A percentile compares a stretch with the other conserved stretches of the same genome.
Conservation (phyloP, 2,888 invertebrate genomes). For the Lithophane leautieri region DNA sequence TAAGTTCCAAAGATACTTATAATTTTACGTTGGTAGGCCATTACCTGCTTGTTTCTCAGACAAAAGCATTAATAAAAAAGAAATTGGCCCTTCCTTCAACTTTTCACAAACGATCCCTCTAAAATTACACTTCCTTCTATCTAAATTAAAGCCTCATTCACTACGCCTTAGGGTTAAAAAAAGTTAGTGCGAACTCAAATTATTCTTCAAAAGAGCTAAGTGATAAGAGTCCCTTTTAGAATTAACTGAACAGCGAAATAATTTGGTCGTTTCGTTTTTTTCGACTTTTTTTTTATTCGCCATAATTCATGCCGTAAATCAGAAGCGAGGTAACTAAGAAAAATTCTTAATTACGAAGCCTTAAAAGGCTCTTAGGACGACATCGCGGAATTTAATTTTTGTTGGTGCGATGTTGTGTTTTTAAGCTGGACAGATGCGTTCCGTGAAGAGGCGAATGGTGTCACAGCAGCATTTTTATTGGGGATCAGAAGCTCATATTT, state of each 20-base stretch:
- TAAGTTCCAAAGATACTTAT: neutral
- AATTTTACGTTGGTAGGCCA: neutral
- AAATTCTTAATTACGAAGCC: slow-evolving; percentile 84
- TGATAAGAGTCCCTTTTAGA: slow-evolving; percentile 75
- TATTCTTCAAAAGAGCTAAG: slow-evolving; percentile 70
- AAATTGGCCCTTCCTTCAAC: no score
- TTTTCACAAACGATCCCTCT: neutral
- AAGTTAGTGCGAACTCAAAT: slow-evolving; percentile 63
- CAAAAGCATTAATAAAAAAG: neutral
- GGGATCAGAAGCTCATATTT: slow-evolving; percentile 1
- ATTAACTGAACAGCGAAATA: slow-evolving; percentile 74
- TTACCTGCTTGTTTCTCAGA: neutral
- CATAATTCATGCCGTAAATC: slow-evolving; percentile 84
- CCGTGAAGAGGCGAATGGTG: slow-evolving; percentile 1
- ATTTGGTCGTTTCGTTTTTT: slow-evolving; percentile 73
- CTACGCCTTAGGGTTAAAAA: slow-evolving; percentile 32
- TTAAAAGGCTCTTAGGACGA: slow-evolving; percentile 75
- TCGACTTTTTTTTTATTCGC: slow-evolving; percentile 68
- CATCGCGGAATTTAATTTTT: slow-evolving; percentile 76
- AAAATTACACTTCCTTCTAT: slow-evolving; percentile 44
- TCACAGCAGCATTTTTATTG: slow-evolving; percentile 21
- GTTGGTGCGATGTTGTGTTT: slow-evolving; percentile 51
- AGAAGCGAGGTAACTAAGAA: slow-evolving; percentile 78
- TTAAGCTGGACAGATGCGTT: slow-evolving; percentile 23
- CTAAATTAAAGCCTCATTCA: slow-evolving; percentile 39